These are phyloP conservation scores for Athripsodes cinereus DNA, from an alignment of 2,888 invertebrate genomes.

Conservation along the genomic window DNA sequence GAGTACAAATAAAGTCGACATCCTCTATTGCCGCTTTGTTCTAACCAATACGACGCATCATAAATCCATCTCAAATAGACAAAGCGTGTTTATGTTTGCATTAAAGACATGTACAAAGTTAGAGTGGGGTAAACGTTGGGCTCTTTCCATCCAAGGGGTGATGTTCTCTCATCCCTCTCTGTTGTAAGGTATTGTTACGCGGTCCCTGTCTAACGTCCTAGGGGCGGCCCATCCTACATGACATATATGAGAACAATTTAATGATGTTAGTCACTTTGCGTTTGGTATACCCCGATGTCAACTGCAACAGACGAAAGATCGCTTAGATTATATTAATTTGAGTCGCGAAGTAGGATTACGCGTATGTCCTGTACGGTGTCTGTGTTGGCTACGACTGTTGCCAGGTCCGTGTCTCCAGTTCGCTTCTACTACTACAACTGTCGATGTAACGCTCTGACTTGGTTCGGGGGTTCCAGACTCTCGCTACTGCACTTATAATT, in stretches of 20 bases:
- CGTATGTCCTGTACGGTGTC: conserved; percentile 1
- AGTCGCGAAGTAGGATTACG: conserved; percentile 11
- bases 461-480: not conserved
- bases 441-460: conserved; percentile 2
- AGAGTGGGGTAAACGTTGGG: conserved; percentile 7
- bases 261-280: conserved; percentile 61
- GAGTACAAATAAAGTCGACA: conserved; percentile 39
- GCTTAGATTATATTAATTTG: conserved; percentile 25
- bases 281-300: conserved; percentile 51
- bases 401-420: not conserved
- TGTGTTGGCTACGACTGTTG: not conserved
- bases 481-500: conserved; percentile 20
- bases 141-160: conserved; percentile 9
- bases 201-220: conserved; percentile 46
- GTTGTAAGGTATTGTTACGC: conserved; percentile 2
- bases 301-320: conserved; percentile 27
- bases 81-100: conserved; percentile 26
- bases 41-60: conserved; percentile 42
- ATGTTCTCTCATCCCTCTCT: conserved; percentile 4
- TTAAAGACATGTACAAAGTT: conserved; percentile 19
- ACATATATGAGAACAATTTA: conserved; percentile 45
- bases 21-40: conserved; percentile 42
- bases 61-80: conserved; percentile 21
- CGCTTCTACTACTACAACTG: no score
- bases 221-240: conserved; percentile 37